Conservation (phyloP, 2,888 invertebrate species). For the Amphipoea oculea region DNA sequence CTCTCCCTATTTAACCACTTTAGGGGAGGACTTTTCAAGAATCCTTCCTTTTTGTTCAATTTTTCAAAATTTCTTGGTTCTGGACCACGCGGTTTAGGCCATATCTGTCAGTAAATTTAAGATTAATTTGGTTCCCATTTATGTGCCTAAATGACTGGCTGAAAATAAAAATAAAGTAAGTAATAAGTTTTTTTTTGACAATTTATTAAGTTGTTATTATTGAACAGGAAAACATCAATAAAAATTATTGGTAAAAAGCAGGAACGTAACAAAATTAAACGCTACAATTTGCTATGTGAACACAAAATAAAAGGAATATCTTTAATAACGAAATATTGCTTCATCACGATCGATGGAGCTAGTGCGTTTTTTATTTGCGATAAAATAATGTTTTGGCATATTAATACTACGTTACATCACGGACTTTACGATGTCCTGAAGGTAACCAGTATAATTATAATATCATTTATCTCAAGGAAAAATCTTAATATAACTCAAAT, state of each 20-base stretch:
- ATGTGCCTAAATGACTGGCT: too few species aligned
- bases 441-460: not conserved
- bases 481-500: too few species aligned
- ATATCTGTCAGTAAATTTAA: too few species aligned
- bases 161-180: too few species aligned
- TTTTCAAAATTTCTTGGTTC: not conserved
- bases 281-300: slow-evolving; percentile 57
- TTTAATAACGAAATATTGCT: slow-evolving; percentile 75
- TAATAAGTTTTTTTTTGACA: not conserved
- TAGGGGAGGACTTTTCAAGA: not conserved
- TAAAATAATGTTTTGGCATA: slow-evolving; percentile 54
- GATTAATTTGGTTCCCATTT: too few species aligned
- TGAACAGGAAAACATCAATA: slow-evolving; percentile 23
- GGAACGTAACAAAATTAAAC: slow-evolving; percentile 53
- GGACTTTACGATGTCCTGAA: not conserved
- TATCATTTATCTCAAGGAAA: not conserved
- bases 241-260: slow-evolving; percentile 6
- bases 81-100: not conserved
- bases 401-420: slow-evolving; percentile 53
- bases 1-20: not conserved
- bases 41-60: not conserved
- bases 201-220: not conserved
- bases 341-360: slow-evolving; percentile 70
- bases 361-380: slow-evolving; percentile 81
- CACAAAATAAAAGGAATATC: slow-evolving; percentile 62